A percentile compares a stretch with the other conserved stretches of the same genome.
Evolutionary conservation across 2,113 vertebrate species (phyloP).

Genomic region (Ramphastos sulfuratus): DNA sequence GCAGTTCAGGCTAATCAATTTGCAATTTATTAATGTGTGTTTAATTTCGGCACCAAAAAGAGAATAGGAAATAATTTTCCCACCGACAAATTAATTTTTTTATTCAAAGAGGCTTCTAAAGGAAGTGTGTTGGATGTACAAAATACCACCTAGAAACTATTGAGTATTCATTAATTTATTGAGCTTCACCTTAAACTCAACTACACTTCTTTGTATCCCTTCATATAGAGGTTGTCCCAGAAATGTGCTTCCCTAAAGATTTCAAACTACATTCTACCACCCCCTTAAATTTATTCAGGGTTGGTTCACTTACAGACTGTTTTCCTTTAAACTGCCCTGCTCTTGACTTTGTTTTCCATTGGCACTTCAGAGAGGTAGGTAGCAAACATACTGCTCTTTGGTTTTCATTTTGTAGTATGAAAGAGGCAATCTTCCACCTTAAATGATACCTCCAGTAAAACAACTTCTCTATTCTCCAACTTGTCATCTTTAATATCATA

Average conservation of each 20-base stretch:
- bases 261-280: background rate
- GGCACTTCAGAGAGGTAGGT: background rate
- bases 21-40: background rate
- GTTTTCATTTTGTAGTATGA: background rate
- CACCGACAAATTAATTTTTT: background rate
- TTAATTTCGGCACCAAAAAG: conserved; percentile 5
- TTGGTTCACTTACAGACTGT: background rate
- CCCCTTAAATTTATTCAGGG: background rate
- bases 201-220: background rate
- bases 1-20: background rate
- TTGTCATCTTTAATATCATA: background rate
- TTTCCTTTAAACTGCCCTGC: background rate
- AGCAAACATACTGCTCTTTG: background rate
- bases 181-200: background rate
- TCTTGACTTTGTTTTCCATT: background rate
- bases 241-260: background rate
- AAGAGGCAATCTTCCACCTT: background rate
- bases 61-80: conserved; percentile 1
- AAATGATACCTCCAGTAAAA: background rate
- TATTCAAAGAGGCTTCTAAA: background rate
- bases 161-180: background rate
- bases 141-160: background rate
- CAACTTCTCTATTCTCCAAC: background rate
- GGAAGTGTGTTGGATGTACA: background rate
- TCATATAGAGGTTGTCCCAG: background rate